A percentile compares a stretch with the other conserved stretches of the same genome.
phyloP scores from a whole-genome alignment of 1,140 invertebrate genomes.

The Bombyx mori region ASM3026992v2 NC_085117.1:11330001-11330500 shows the following conservation, averaged over 20 bases:
- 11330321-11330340: conserved; percentile 23
- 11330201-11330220: conserved; percentile 57
- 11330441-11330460: conserved; percentile 55
- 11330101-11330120: conserved; percentile 20
- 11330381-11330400: conserved; percentile 17
- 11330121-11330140: conserved; percentile 15
- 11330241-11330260: conserved; percentile 61
- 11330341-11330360: conserved; percentile 23
- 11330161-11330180: conserved; percentile 58
- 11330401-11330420: conserved; percentile 63
- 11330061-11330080: too few species aligned
- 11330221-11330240: conserved; percentile 32
- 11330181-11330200: conserved; percentile 45
- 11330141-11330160: conserved; percentile 44
- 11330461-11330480: conserved; percentile 67
- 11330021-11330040: too few species aligned
- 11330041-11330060: too few species aligned
- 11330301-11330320: conserved; percentile 69
- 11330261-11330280: conserved; percentile 68
- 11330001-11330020: too few species aligned
- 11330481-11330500: conserved; percentile 55
- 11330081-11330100: conserved; percentile 8
- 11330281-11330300: conserved; percentile 66
- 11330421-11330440: conserved; percentile 70
- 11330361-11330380: conserved; percentile 28